Conservation (phyloP, 2,797 vertebrate genomes). For the Apogon hyalosoma region DNA sequence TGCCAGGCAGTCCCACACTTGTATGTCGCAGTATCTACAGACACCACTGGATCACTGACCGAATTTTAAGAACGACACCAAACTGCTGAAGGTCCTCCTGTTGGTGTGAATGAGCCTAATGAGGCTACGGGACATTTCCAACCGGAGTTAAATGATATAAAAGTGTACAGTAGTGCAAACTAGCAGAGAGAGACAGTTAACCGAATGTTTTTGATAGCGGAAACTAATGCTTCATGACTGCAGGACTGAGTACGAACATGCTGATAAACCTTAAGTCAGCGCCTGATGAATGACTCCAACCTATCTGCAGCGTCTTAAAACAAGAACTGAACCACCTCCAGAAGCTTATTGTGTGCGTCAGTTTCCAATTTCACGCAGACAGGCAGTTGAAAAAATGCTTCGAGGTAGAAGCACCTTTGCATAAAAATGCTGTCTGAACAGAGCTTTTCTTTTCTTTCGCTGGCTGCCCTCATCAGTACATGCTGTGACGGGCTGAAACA, state of each 20-base stretch:
- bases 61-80: background rate
- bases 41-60: conserved; percentile 24
- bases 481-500: conserved; percentile 34
- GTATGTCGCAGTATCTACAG: conserved; percentile 51
- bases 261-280: conserved; percentile 8
- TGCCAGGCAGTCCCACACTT: conserved; percentile 56
- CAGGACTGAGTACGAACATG: conserved; percentile 5
- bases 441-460: background rate
- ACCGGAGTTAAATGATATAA: conserved; percentile 34
- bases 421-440: conserved; percentile 19
- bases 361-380: conserved; percentile 32
- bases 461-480: background rate
- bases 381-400: conserved; percentile 22
- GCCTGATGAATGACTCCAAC: conserved; percentile 11
- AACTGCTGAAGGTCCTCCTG: conserved; percentile 25
- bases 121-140: conserved; percentile 51
- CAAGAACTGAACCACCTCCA: conserved; percentile 11
- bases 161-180: conserved; percentile 70
- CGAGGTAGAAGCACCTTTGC: conserved; percentile 3
- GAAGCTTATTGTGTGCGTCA: conserved; percentile 23
- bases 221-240: conserved; percentile 20
- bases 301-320: background rate
- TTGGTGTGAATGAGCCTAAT: conserved; percentile 22
- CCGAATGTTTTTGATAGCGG: conserved; percentile 20
- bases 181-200: conserved; percentile 44